Evolutionary conservation across 2,888 invertebrate genomes (phyloP).

Genomic region (Dioctria linearis): DNA sequence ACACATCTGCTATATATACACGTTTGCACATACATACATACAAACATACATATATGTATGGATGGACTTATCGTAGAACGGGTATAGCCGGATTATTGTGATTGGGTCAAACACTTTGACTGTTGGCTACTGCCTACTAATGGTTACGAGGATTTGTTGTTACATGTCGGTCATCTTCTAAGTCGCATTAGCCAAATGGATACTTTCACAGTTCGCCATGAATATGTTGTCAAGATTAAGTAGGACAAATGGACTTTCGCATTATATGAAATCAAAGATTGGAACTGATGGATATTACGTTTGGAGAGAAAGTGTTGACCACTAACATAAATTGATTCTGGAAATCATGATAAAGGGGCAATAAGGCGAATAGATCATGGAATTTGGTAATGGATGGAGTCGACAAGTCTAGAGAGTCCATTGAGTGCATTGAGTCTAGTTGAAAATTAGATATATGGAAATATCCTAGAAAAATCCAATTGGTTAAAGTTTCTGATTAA

Average conservation of each 20-base stretch:
- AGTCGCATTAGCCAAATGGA: slow-evolving; percentile 53
- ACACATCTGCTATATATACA: slow-evolving; percentile 17
- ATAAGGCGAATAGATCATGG: background rate
- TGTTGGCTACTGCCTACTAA: slow-evolving; percentile 14
- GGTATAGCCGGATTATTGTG: slow-evolving; percentile 41
- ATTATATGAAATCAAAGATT: slow-evolving; percentile 51
- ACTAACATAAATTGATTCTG: slow-evolving; percentile 35
- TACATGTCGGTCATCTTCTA: slow-evolving; percentile 29
- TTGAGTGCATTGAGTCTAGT: too few relatives aligned
- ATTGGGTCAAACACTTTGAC: slow-evolving; percentile 51
- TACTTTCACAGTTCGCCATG: slow-evolving; percentile 50
- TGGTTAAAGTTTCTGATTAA: too few relatives aligned
- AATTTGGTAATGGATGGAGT: background rate
- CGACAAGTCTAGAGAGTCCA: background rate
- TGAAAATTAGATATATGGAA: too few relatives aligned
- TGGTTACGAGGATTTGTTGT: slow-evolving; percentile 28
- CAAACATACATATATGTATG: too few relatives aligned
- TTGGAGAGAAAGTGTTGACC: slow-evolving; percentile 37
- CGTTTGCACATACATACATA: too few relatives aligned
- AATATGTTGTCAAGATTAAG: slow-evolving; percentile 51
- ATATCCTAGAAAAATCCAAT: too few relatives aligned
- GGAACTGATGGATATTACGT: slow-evolving; percentile 30
- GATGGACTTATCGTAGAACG: background rate
- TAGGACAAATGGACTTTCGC: slow-evolving; percentile 48
- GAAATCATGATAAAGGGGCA: slow-evolving; percentile 26